These are phyloP conservation scores for Atractosteus spatula DNA, from an alignment of 2,113 vertebrate species.

Conservation along the genomic window DNA sequence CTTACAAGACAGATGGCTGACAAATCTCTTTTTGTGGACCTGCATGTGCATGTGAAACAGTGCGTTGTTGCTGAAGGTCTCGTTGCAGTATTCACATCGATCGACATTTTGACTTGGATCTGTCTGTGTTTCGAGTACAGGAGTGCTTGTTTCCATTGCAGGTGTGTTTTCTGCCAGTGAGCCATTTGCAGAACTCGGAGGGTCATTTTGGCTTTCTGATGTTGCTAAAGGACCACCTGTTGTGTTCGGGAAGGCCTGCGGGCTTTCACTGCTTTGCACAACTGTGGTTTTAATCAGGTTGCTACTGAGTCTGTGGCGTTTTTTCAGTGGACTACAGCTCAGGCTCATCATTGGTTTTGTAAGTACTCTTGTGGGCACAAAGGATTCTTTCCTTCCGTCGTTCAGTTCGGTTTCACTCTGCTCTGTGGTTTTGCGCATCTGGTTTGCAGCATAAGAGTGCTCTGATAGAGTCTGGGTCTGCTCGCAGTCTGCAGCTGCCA, in stretches of 20 bases:
- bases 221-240: slow-evolving; percentile 25
- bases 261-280: slow-evolving; percentile 28
- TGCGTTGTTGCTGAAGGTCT: slow-evolving; percentile 75
- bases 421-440: slow-evolving; percentile 42
- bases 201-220: slow-evolving; percentile 37
- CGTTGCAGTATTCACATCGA: slow-evolving; percentile 75
- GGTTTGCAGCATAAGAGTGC: slow-evolving; percentile 87
- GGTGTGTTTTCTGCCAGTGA: slow-evolving; percentile 32
- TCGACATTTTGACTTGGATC: slow-evolving; percentile 60
- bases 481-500: slow-evolving; percentile 66
- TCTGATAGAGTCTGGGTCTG: slow-evolving; percentile 81
- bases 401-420: slow-evolving; percentile 40
- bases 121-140: slow-evolving; percentile 56
- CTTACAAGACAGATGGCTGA: slow-evolving; percentile 80
- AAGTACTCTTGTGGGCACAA: slow-evolving; percentile 40
- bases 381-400: slow-evolving; percentile 17
- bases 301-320: slow-evolving; percentile 58
- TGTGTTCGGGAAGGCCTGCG: slow-evolving; percentile 29
- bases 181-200: slow-evolving; percentile 30
- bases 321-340: slow-evolving; percentile 65
- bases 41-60: slow-evolving; percentile 76
- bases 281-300: slow-evolving; percentile 39
- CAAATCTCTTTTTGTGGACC: slow-evolving; percentile 78
- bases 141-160: slow-evolving; percentile 49
- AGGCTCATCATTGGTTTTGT: slow-evolving; percentile 50